Evolutionary conservation across 2,797 vertebrate genomes (phyloP).

Genomic region (Nannoperca obscura): DNA sequence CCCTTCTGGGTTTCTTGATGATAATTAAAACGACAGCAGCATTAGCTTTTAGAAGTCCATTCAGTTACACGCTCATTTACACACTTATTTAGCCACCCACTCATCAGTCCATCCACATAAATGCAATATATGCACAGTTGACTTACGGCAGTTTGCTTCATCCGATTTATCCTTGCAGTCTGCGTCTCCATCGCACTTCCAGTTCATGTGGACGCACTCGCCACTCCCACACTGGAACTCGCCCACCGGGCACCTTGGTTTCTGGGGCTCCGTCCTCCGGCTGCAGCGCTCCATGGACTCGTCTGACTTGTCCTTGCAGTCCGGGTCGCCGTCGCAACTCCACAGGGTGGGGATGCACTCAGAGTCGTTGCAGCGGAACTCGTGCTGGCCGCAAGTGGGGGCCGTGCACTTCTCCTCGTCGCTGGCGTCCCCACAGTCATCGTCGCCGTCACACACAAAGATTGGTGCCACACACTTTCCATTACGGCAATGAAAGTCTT

Average conservation of each 20-base stretch:
- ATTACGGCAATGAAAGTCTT: slow-evolving; percentile 91
- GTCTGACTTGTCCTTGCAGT: slow-evolving; percentile 94
- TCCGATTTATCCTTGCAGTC: slow-evolving; percentile 99
- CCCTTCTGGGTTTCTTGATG: slow-evolving; percentile 27
- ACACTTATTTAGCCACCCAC: slow-evolving; percentile 73
- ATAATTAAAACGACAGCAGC: slow-evolving; percentile 29
- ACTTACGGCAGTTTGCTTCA: slow-evolving; percentile 94
- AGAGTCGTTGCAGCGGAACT: slow-evolving; percentile 95
- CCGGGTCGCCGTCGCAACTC: slow-evolving; percentile 95
- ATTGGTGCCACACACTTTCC: slow-evolving; percentile 90
- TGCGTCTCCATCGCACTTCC: slow-evolving; percentile 96
- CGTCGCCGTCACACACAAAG: slow-evolving; percentile 93
- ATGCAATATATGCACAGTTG: not conserved
- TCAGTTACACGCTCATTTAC: slow-evolving; percentile 20
- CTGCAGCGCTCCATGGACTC: slow-evolving; percentile 92
- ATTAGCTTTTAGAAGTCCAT: not conserved
- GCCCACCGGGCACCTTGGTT: slow-evolving; percentile 84
- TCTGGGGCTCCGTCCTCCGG: slow-evolving; percentile 83
- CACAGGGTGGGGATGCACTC: slow-evolving; percentile 93
- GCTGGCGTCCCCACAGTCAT: slow-evolving; percentile 90
- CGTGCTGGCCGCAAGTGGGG: slow-evolving; percentile 90
- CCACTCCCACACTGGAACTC: slow-evolving; percentile 92
- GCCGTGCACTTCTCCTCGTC: slow-evolving; percentile 92
- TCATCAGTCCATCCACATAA: slow-evolving; percentile 35
- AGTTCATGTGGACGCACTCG: slow-evolving; percentile 94